A percentile compares a stretch with the other conserved stretches of the same genome.
phyloP scores from a whole-genome alignment of 1,140 invertebrate genomes.

The Mizuhopecten yessoensis region DNA sequence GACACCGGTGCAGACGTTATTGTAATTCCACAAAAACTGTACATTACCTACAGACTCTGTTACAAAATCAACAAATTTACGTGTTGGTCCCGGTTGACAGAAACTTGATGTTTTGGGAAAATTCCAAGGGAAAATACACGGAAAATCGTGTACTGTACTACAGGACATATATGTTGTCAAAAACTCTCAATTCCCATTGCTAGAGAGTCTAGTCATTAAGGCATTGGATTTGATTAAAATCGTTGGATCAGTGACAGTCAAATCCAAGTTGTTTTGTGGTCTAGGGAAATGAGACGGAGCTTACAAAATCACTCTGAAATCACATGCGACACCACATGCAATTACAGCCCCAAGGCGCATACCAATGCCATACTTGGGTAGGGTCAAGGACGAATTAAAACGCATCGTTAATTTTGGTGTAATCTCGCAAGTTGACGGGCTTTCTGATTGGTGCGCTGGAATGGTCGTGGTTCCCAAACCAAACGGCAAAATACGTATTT shows the following conservation, averaged over 20 bases:
- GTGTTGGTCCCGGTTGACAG: neutral
- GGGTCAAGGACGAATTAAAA: conserved; percentile 62
- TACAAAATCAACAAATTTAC: neutral
- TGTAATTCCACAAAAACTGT: neutral
- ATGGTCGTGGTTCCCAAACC: conserved; percentile 53
- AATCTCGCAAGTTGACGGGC: conserved; percentile 56
- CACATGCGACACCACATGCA: conserved; percentile 49
- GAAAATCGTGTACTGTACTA: neutral
- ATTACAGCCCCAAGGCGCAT: conserved; percentile 52
- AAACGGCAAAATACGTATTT: conserved; percentile 59
- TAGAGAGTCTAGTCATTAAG: conserved; percentile 23
- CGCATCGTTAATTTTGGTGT: conserved; percentile 63
- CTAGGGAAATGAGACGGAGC: conserved; percentile 43
- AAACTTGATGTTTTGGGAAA: neutral
- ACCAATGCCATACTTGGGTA: conserved; percentile 56
- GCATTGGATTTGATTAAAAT: conserved; percentile 44
- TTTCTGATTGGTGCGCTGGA: conserved; percentile 56
- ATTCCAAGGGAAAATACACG: conserved; percentile 42
- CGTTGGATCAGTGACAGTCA: neutral
- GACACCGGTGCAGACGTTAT: neutral
- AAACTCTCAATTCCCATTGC: neutral
- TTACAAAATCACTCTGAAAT: conserved; percentile 47
- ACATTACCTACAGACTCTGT: neutral
- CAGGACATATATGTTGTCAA: conserved; percentile 30
- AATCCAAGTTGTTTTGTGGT: conserved; percentile 42